Conservation (phyloP, 2,113 vertebrate species). For the Semicossyphus pulcher region DNA sequence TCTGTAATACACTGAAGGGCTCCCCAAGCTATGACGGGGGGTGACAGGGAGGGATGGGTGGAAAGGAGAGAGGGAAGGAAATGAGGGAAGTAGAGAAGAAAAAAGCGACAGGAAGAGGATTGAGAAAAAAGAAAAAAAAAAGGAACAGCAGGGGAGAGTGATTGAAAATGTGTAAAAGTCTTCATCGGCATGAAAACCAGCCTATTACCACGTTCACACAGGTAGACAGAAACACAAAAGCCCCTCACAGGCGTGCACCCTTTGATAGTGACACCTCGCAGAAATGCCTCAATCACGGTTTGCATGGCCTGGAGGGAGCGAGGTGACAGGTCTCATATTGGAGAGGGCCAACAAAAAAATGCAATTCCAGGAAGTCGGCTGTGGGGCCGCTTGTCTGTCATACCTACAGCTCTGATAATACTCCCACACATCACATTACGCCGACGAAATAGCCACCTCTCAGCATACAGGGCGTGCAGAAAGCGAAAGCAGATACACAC, state of each 20-base stretch:
- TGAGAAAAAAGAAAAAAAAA: not conserved
- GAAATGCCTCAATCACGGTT: constrained; percentile 86
- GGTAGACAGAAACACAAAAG: constrained; percentile 53
- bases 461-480: constrained; percentile 25
- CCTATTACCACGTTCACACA: constrained; percentile 83
- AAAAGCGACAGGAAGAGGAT: constrained; percentile 1
- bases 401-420: constrained; percentile 75
- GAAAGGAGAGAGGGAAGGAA: not conserved
- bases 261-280: constrained; percentile 68
- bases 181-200: constrained; percentile 79
- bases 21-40: constrained; percentile 65
- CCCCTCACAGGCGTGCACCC: constrained; percentile 34
- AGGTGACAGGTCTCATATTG: constrained; percentile 85
- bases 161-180: constrained; percentile 83
- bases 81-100: constrained; percentile 8
- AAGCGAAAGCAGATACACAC: constrained; percentile 32
- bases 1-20: constrained; percentile 70
- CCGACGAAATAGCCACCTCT: constrained; percentile 58
- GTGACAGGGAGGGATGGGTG: constrained; percentile 40
- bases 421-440: constrained; percentile 73
- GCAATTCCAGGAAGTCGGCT: constrained; percentile 75
- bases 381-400: constrained; percentile 72
- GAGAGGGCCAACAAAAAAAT: constrained; percentile 65
- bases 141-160: not conserved
- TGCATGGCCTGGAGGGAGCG: constrained; percentile 79